These are phyloP conservation scores for Mastomys natalensis DNA, from an alignment of 2,113 vertebrate genomes.

Conservation along the genomic window DNA sequence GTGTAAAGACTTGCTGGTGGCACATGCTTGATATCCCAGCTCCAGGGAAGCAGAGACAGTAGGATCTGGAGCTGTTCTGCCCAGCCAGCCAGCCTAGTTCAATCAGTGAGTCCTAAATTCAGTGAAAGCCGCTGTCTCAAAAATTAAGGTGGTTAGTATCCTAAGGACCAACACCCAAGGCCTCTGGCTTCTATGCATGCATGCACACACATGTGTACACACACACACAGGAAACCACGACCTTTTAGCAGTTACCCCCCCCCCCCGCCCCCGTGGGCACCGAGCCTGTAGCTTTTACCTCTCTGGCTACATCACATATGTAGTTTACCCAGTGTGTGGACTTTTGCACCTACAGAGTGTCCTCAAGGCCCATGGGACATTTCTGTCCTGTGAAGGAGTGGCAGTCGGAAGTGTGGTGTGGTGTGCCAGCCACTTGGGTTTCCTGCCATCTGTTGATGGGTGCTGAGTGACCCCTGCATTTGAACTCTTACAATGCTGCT, in stretches of 20 bases:
- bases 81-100: too few species aligned
- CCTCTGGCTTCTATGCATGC: background rate
- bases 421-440: rapidly evolving
- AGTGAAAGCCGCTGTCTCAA: background rate
- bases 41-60: background rate
- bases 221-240: background rate
- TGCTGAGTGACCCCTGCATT: background rate
- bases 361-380: too few species aligned
- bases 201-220: background rate
- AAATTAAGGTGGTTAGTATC: background rate
- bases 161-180: background rate
- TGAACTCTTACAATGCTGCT: background rate
- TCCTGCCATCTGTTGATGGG: background rate
- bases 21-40: background rate
- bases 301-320: background rate
- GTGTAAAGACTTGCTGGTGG: background rate
- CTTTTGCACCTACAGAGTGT: background rate
- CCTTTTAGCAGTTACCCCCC: too few species aligned
- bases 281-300: background rate
- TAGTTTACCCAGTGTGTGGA: background rate
- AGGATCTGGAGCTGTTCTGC: background rate
- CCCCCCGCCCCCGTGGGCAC: rapidly evolving
- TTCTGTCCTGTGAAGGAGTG: background rate
- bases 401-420: rapidly evolving
- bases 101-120: background rate